Percentiles rank a stretch among this genome's conserved stretches.
These are phyloP conservation scores for Aphaenogaster floridana DNA, from an alignment of 1,140 invertebrate genomes.

Conservation along the genomic window DNA sequence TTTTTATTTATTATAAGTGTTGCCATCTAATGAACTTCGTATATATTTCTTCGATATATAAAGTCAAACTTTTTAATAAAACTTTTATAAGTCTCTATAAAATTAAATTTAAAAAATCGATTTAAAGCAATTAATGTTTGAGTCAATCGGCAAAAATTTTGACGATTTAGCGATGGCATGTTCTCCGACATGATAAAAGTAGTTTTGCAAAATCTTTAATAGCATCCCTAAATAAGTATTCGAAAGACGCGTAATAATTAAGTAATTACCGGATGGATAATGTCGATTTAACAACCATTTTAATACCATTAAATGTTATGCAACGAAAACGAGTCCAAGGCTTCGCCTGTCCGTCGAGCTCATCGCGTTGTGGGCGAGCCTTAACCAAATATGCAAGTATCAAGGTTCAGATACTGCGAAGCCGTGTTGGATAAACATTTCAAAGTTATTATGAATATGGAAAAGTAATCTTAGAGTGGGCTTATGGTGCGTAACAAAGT, in stretches of 20 bases:
- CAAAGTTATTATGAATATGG: background rate
- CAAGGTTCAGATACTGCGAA: constrained; percentile 72
- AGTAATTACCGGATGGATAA: constrained; percentile 44
- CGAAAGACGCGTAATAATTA: background rate
- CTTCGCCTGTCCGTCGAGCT: constrained; percentile 53
- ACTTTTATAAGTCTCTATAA: background rate
- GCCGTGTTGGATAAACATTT: background rate
- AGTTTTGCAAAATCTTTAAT: constrained; percentile 5
- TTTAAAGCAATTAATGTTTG: background rate
- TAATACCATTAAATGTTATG: constrained; percentile 75
- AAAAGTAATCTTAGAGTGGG: background rate
- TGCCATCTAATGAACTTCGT: background rate
- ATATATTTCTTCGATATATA: background rate
- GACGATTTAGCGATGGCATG: background rate
- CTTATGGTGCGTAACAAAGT: background rate
- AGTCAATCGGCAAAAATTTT: background rate
- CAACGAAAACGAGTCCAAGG: constrained; percentile 81
- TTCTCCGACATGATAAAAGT: background rate
- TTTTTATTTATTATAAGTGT: background rate
- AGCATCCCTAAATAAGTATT: constrained; percentile 17
- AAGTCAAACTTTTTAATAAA: background rate
- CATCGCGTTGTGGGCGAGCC: constrained; percentile 69
- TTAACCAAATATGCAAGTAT: constrained; percentile 78
- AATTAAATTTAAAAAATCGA: background rate
- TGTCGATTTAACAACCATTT: constrained; percentile 74